These are phyloP conservation scores for Actenoides lindsayi DNA, from an alignment of 2,113 vertebrate species.

Conservation along the genomic window DNA sequence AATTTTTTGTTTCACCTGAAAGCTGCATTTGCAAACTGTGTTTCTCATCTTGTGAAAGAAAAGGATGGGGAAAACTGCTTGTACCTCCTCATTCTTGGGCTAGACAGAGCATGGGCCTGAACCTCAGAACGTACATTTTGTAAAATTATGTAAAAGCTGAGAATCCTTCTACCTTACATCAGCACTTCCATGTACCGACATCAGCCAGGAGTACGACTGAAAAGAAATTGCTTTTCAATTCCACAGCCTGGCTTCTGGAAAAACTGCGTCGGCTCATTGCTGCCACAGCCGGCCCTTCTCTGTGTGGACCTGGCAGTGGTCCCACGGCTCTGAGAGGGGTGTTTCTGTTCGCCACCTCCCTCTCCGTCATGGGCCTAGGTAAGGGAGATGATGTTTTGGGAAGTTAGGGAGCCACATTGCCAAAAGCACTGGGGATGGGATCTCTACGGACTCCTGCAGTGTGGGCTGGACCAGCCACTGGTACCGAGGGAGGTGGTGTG, in stretches of 20 bases:
- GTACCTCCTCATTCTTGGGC: fast-evolving
- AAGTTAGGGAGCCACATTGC: not conserved
- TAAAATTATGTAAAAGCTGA: not conserved
- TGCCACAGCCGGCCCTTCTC: not conserved
- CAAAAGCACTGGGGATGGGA: not conserved
- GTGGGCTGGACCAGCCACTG: not conserved
- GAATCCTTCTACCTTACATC: not conserved
- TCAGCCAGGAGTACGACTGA: not conserved
- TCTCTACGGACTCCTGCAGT: not conserved
- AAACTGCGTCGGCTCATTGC: not conserved
- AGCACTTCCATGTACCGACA: not conserved
- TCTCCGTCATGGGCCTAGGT: not conserved
- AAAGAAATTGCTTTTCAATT: not conserved
- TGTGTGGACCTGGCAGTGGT: not conserved
- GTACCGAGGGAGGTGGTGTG: not conserved
- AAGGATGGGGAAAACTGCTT: not conserved
- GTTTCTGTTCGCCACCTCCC: not conserved
- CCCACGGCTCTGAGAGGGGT: fast-evolving
- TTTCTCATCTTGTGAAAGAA: not conserved
- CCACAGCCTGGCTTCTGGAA: not conserved
- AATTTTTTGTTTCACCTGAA: not conserved
- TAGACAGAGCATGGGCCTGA: not conserved
- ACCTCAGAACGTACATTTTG: not conserved
- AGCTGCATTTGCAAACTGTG: not conserved
- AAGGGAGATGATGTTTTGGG: not conserved